A percentile compares a stretch with the other conserved stretches of the same genome.
phyloP scores from a whole-genome alignment of 2,888 invertebrate genomes.

The Mythimna albipuncta region DNA sequence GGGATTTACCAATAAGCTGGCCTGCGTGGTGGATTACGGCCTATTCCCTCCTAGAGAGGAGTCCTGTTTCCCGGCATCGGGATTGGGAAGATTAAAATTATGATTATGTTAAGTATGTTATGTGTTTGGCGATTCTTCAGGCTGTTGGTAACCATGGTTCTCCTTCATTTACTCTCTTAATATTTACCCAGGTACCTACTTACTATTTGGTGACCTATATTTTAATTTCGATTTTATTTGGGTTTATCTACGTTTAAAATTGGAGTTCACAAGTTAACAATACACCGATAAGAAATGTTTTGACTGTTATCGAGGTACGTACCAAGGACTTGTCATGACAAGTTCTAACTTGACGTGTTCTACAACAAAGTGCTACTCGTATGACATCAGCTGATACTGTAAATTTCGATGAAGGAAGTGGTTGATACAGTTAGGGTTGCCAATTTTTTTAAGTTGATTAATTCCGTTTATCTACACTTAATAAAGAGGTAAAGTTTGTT shows the following conservation, averaged over 20 bases:
- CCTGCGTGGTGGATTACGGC: too few relatives aligned
- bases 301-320: slow-evolving; percentile 36
- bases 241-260: neutral
- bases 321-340: slow-evolving; percentile 44
- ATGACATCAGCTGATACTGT: too few relatives aligned
- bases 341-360: slow-evolving; percentile 38
- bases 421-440: neutral
- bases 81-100: too few relatives aligned
- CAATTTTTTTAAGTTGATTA: neutral
- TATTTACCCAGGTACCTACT: too few relatives aligned
- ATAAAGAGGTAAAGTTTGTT: too few relatives aligned
- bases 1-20: too few relatives aligned
- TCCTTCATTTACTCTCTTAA: neutral
- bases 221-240: neutral
- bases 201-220: neutral
- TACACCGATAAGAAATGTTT: slow-evolving; percentile 11
- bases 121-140: neutral
- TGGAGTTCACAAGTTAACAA: neutral
- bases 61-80: too few relatives aligned
- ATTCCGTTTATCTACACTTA: too few relatives aligned
- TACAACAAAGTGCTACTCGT: neutral
- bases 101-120: too few relatives aligned
- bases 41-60: too few relatives aligned
- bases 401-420: neutral
- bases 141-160: neutral